Evolutionary conservation across 1,140 invertebrate genomes (phyloP), one percentile per base, ranked within the genome.

Genomic region (Fopius arisanus): DNA sequence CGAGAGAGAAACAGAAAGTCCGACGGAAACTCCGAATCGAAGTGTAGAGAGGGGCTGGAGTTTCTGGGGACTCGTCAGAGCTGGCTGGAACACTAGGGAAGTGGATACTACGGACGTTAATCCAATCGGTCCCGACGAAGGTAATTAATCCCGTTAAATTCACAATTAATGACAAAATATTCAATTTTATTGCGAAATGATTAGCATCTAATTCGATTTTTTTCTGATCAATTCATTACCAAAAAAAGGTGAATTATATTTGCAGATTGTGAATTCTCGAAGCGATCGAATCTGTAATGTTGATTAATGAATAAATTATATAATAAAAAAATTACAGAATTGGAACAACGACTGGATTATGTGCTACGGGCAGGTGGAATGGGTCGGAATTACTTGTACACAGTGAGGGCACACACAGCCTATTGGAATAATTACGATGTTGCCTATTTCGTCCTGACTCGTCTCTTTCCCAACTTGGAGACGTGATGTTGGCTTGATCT

Each of bases 351-450:
- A 71, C 82, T 93, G 73, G 93, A 93, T 84, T 93, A 91, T 81
- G 90, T 92, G 67, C 82, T 93, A 67, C 87, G 89, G 75, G 90
- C 92, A 33, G 88, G 89, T 63, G 87, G 88, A 68, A 82, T 90
- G 85, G 88, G 89, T 43, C 82, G 90, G 74, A 91, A 90, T 79
- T 93, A 93, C 81, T 86, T 93, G 14, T 90, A 91, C 29, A 90
- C 91, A 12, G 85, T 94, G 23, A 92, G 91, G 59, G 92, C 92
- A 1, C 93, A 94, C 79, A 93, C 92, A 0, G 90, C 89, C 12
- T 94, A 94, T 83, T 94, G 93, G 93, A 90, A 84, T 76, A 92
- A 92, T 78, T 90, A 90, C 31, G 93, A 94, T 78, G 90, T 93
- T 5, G 92, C 92, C 5, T 92, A 90, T 80, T 94, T 94, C 82